A percentile compares a stretch with the other conserved stretches of the same genome.
phyloP scores from a whole-genome alignment of 2,797 vertebrate genomes.

The Hipposideros larvatus region DNA sequence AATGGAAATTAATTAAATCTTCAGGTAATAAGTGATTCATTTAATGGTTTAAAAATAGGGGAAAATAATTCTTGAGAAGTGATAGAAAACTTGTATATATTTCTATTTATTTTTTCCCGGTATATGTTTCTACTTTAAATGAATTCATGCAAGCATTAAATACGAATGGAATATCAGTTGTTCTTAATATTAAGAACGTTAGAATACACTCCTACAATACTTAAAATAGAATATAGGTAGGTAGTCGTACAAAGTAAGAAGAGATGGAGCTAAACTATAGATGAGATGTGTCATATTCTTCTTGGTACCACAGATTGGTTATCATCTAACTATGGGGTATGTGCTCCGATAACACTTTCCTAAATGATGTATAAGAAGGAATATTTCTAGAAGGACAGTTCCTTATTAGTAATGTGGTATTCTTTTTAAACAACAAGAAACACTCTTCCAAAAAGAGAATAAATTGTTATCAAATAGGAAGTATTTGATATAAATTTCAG shows the following conservation, averaged over 20 bases:
- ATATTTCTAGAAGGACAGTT: not conserved
- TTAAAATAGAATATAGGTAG: not conserved
- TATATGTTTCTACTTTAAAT: not conserved
- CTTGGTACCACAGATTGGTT: not conserved
- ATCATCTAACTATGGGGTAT: not conserved
- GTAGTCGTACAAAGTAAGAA: not conserved
- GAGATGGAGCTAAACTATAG: not conserved
- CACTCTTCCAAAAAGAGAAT: not conserved
- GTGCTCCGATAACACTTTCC: not conserved
- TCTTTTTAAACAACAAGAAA: not conserved
- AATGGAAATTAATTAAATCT: conserved; percentile 38
- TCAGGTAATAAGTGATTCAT: not conserved
- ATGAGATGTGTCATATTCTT: not conserved
- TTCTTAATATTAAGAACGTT: not conserved
- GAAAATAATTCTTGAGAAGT: not conserved
- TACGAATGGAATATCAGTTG: not conserved
- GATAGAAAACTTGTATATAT: not conserved
- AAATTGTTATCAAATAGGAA: not conserved
- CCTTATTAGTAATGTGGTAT: not conserved
- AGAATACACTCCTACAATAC: not conserved
- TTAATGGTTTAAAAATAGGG: conserved; percentile 13
- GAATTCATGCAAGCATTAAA: not conserved
- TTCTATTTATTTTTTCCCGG: not conserved
- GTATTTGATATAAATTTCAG: not conserved
- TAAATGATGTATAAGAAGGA: not conserved